Evolutionary conservation across 2,888 invertebrate species (phyloP), one percentile per base, ranked within the genome.

Genomic region (Apodemia duryi): DNA sequence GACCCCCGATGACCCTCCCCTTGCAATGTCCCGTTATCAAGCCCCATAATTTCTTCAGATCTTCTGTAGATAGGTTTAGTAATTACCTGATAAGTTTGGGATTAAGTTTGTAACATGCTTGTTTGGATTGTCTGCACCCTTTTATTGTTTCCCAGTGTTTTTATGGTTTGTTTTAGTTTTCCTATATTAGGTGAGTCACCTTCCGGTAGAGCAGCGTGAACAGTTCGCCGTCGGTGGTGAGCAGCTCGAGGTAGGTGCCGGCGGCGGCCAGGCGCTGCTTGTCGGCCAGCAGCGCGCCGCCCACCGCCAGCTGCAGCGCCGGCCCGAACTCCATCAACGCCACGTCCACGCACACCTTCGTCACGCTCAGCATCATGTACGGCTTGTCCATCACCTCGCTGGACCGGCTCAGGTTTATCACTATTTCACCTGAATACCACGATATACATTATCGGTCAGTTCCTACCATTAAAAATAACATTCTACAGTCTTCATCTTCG

Each of bases 261-360:
- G 94, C 93, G 54, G 93, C 88, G 67, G 94, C 95, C 69, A 94
- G 94, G 74, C 96, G 96, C 66, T 96, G 93, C 82, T 96, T 96
- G 79, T 97, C 97, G 0, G 95, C 95, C 49, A 97, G 81, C 66
- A 83, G 66, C 7, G 81, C 80, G 11, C 72, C 79, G 2, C 77
- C 76, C 13, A 88, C 67, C 1, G 86, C 78, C 68, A 96, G 92
- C 83, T 97, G 96, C 52, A 96, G 86, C 0, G 96, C 96, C 0
- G 96, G 95, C 0, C 97, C 97, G 78, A 93, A 96, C 71, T 95
- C 94, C 94, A 97, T 96, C 41, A 95, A 85, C 0, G 96, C 96
- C 63, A 95, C 92, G 79, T 97, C 97, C 68, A 95, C 88, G 74
- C 95, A 94, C 11, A 96, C 81, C 68, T 95, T 93, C 66, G 94